Evolutionary conservation across 1,140 invertebrate genomes (phyloP).

Genomic region (Atopsyche davidsoni): DNA sequence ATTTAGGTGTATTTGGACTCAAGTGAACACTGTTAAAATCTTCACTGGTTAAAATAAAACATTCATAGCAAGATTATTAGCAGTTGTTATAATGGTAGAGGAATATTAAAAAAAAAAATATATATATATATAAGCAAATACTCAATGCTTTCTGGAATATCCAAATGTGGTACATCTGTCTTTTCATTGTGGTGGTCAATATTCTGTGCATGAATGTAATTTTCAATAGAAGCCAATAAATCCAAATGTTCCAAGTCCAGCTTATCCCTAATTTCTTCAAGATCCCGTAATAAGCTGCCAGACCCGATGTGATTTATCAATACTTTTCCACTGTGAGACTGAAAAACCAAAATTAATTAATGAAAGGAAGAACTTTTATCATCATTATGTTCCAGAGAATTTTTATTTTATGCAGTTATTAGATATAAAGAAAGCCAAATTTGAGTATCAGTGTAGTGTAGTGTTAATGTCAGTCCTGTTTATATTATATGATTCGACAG

Average conservation of each 20-base stretch:
- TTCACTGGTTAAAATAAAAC: neutral
- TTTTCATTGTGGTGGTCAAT: neutral
- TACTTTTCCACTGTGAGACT: conserved; percentile 12
- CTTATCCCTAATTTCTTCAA: conserved; percentile 7
- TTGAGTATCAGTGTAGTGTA: too few relatives aligned
- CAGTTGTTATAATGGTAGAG: too few relatives aligned
- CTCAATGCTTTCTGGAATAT: conserved; percentile 29
- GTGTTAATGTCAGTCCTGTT: too few relatives aligned
- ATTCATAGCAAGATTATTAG: neutral
- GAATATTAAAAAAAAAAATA: too few relatives aligned
- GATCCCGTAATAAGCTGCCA: conserved; percentile 4
- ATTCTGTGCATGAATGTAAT: conserved; percentile 3
- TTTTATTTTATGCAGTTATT: too few relatives aligned
- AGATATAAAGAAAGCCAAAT: too few relatives aligned
- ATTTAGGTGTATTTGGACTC: too few relatives aligned
- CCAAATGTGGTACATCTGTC: conserved; percentile 6
- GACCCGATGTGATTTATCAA: conserved; percentile 14
- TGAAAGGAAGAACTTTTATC: too few relatives aligned
- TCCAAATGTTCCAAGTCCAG: neutral
- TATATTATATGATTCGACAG: too few relatives aligned
- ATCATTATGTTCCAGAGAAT: too few relatives aligned
- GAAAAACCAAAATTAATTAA: conserved; percentile 5
- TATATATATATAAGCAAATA: conserved; percentile 10
- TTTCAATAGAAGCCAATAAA: conserved; percentile 14
- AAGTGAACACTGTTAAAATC: too few relatives aligned